Evolutionary conservation across 2,113 vertebrate genomes (phyloP), one percentile per base, ranked within the genome.

Genomic region (Halcyon senegalensis): DNA sequence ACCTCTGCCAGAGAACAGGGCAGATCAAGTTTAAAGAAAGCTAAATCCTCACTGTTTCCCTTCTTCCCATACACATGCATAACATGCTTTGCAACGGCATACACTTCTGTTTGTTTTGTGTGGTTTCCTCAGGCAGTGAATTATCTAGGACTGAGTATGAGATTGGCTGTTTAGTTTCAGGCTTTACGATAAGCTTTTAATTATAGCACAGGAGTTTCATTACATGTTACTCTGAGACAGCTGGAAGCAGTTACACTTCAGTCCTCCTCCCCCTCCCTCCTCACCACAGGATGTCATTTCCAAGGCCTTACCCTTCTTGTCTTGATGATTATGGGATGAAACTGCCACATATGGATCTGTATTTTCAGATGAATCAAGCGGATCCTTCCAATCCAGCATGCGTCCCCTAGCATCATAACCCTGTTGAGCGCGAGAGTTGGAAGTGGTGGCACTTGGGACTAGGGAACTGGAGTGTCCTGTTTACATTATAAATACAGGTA

Each of bases 261-360:
- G 94, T 93, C 94, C 95, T 97, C 97, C 98, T 98, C 96, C 98
- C 96, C 98, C 98, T 95, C 51, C 95, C 97, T 96, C 93, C 85
- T 95, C 94, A 96, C 59, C 78, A 93, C 88, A 98, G 98, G 97
- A 97, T 53, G 75, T 97, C 94, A 96, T 98, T 99, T 99, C 99
- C 99, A 99, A 99, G 99, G 99, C 98, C 99, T 99, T 99, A 99
- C 99, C 99, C 98, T 99, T 99, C 98, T 98, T 98, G 98, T 99
- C 99, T 90, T 99, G 99, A 98, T 99, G 99, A 98, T 99, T 99
- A 99, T 99, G 98, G 97, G 99, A 99, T 97, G 99, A 99, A 97
- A 99, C 98, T 76, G 99, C 99, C 97, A 99, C 98, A 98, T 99
- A 99, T 96, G 99, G 98, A 96, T 99, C 99, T 98, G 98, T 99